phyloP scores from a whole-genome alignment of 2,888 invertebrate genomes.

The Ecliptopera silaceata region DNA sequence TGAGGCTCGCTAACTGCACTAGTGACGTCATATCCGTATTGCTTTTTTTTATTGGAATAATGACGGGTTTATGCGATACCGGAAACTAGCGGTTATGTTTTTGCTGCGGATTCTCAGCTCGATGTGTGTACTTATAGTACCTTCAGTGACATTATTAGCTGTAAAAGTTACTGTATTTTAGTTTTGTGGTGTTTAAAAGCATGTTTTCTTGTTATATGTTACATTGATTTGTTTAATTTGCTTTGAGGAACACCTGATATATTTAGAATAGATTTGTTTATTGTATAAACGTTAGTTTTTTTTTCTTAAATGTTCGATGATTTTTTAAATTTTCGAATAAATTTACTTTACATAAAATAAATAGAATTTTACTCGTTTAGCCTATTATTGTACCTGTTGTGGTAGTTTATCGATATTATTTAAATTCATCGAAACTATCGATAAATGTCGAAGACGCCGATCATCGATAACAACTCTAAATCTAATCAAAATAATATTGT shows the following conservation, averaged over 20 bases:
- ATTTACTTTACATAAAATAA: no score
- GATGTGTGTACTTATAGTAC: background rate
- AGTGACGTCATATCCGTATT: constrained; percentile 34
- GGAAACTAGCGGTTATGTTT: constrained; percentile 18
- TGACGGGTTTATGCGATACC: constrained; percentile 10
- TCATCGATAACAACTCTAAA: constrained; percentile 26
- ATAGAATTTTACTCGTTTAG: no score
- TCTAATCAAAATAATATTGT: constrained; percentile 35
- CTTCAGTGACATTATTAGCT: background rate
- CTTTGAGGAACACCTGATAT: no score
- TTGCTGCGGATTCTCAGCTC: constrained; percentile 8
- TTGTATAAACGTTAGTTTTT: no score
- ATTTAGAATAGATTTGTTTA: no score
- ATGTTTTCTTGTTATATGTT: background rate
- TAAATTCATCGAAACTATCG: background rate
- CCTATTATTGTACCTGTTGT: no score
- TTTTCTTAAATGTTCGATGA: no score
- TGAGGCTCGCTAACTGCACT: constrained; percentile 62
- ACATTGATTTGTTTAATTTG: background rate
- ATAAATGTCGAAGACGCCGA: constrained; percentile 28
- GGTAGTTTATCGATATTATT: background rate
- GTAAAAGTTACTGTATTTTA: background rate
- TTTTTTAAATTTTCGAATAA: no score
- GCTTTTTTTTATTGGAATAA: constrained; percentile 26
- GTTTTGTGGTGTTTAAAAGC: background rate